Evolutionary conservation across 2,113 vertebrate genomes (phyloP), one percentile per base, ranked within the genome.

Genomic region (Vulpes vulpes): DNA sequence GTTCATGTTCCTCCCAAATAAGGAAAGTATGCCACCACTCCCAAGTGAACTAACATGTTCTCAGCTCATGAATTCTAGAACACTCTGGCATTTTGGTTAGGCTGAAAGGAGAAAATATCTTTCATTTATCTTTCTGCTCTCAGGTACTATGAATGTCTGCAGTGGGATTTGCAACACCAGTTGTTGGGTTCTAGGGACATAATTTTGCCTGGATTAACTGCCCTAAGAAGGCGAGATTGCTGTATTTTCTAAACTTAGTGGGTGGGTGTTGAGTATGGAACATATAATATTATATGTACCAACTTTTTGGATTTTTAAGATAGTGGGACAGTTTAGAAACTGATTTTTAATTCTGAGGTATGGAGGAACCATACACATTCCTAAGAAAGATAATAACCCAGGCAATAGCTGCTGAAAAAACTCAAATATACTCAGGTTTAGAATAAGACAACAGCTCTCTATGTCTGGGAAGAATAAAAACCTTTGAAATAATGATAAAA

Each of bases 291-390:
- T 90, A 16, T 79, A 16, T n/a, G 49, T 91, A 71, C 27, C 11
- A 79, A 64, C 17, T 38, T 62, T 80, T 80, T 73, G 23, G 16
- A 59, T 11, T 67, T 93, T 71, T 55, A 1, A 14, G 32, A 87
- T 91, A 86, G 32, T 73, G 11, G 19, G 53, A 38, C 32, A 17
- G 16, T 51, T 23, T 32, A 51, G 32, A 95, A 89, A 62, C 15
- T 84, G 67, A 91, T 82, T 89, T 89, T 96, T 80, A 82, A 80
- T 67, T 83, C n/a, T 43, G 55, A 92, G 17, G n/a, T 65, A 43
- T 76, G 71, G 10, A 88, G 30, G 15, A 96, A 76, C 4, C 17
- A 55, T 38, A 80, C 1, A 35, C 27, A 83, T 86, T 95, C 17
- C 49, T 16, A 64, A 11, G 32, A n/a, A 74, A 38, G 49, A 30